Evolutionary conservation across 1,140 invertebrate species (phyloP).

Genomic region (Drosophila kohkoa): DNA sequence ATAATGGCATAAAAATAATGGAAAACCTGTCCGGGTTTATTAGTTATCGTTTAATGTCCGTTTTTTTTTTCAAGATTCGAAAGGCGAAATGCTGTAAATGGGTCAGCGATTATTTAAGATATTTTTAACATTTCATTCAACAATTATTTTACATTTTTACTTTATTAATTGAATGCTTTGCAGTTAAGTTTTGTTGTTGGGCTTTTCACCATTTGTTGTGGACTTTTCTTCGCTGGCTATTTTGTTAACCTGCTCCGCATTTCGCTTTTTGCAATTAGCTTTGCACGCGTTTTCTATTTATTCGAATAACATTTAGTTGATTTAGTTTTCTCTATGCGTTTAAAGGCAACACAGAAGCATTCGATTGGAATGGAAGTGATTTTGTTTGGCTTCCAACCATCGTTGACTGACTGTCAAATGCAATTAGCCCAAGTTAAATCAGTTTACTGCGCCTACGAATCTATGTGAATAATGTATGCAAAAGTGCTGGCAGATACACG

Average conservation of each 20-base stretch:
- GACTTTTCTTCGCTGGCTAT: slow-evolving; percentile 25
- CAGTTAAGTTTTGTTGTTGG: slow-evolving; percentile 9
- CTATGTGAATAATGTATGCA: neutral
- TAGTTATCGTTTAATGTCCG: slow-evolving; percentile 29
- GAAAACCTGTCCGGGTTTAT: slow-evolving; percentile 39
- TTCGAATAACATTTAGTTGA: slow-evolving; percentile 48
- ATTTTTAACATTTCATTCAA: slow-evolving; percentile 48
- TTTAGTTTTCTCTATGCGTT: slow-evolving; percentile 36
- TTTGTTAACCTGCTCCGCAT: slow-evolving; percentile 39
- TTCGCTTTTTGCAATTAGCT: slow-evolving; percentile 36
- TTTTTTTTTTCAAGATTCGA: slow-evolving; percentile 19
- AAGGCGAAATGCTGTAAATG: slow-evolving; percentile 27
- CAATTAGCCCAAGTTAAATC: slow-evolving; percentile 46
- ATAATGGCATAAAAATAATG: slow-evolving; percentile 38
- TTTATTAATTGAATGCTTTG: slow-evolving; percentile 26
- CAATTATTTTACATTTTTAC: slow-evolving; percentile 46
- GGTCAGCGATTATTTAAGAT: slow-evolving; percentile 31
- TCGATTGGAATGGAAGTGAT: slow-evolving; percentile 23
- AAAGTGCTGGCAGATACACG: neutral
- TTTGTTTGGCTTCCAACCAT: slow-evolving; percentile 51
- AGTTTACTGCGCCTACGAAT: slow-evolving; percentile 19
- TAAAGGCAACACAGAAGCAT: neutral
- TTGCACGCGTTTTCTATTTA: slow-evolving; percentile 55
- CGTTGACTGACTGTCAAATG: slow-evolving; percentile 38
- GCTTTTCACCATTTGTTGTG: slow-evolving; percentile 23